Evolutionary conservation across 1,140 invertebrate species (phyloP).

Genomic region (Diorhabda carinulata): DNA sequence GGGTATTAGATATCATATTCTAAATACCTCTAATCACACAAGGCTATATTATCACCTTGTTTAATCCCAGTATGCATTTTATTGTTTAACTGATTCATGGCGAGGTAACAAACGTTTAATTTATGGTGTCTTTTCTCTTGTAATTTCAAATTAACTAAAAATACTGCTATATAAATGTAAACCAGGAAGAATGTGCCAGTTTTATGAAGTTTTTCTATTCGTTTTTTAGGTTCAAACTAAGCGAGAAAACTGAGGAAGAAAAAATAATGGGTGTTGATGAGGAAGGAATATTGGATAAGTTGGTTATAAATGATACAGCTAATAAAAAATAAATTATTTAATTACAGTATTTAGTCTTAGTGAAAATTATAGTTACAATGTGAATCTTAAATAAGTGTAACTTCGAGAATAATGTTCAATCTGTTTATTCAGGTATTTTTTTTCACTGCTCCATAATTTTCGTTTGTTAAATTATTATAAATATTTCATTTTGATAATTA

Average conservation of each 20-base stretch:
- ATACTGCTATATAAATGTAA: too few relatives aligned
- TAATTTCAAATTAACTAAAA: not conserved
- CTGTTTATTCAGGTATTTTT: too few relatives aligned
- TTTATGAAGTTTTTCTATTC: not conserved
- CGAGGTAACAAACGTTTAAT: not conserved
- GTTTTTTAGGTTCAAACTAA: conserved; percentile 36
- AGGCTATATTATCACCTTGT: not conserved
- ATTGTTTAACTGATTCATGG: conserved; percentile 5
- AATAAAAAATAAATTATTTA: conserved; percentile 12
- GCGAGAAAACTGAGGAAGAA: conserved; percentile 39
- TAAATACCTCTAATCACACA: not conserved
- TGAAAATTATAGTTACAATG: too few relatives aligned
- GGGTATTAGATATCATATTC: not conserved
- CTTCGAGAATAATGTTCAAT: too few relatives aligned
- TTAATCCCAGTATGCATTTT: not conserved
- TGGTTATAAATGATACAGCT: conserved; percentile 9
- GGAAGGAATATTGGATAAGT: conserved; percentile 17
- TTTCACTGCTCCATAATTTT: too few relatives aligned
- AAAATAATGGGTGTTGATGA: conserved; percentile 21
- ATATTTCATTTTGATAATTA: too few relatives aligned
- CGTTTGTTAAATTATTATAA: too few relatives aligned
- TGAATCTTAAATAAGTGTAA: too few relatives aligned
- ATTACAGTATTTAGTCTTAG: too few relatives aligned
- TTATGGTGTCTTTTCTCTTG: not conserved
- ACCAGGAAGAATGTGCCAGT: too few relatives aligned